Conservation (phyloP, 1,140 invertebrate species). For the Diabrotica undecimpunctata region DNA sequence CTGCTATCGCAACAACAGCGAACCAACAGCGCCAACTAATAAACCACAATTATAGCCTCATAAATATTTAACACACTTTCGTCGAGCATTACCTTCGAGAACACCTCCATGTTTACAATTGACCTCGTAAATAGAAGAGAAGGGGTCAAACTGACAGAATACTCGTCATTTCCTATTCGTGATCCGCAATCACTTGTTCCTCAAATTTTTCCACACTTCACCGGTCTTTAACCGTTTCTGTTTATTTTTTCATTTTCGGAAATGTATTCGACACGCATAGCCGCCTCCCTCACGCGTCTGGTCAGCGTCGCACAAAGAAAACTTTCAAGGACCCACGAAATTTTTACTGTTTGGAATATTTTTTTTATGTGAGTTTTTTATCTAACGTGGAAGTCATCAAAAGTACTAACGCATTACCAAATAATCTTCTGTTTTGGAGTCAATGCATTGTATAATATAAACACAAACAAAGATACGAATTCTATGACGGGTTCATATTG, state of each 20-base stretch:
- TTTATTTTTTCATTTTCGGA: conserved; percentile 3
- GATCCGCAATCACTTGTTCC: neutral
- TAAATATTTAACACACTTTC: conserved; percentile 1
- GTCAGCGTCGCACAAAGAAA: neutral
- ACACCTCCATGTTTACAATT: neutral
- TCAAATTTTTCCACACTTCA: neutral
- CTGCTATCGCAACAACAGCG: neutral
- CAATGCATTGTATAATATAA: no score
- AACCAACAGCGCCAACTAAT: neutral
- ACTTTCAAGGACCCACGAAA: no score
- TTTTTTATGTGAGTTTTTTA: no score
- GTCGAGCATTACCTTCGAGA: conserved; percentile 1
- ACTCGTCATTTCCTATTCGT: neutral
- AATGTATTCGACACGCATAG: neutral
- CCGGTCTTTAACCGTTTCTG: conserved; percentile 1
- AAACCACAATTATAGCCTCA: neutral
- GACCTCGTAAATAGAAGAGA: neutral
- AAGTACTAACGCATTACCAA: no score
- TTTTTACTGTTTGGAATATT: no score
- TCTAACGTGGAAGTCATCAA: no score
- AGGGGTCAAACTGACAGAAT: neutral
- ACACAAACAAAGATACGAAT: no score
- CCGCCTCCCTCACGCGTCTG: neutral
- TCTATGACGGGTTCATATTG: no score
- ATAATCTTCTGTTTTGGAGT: no score